Evolutionary conservation across 2,113 vertebrate species (phyloP), one percentile per base, ranked within the genome.

Genomic region (Microtus oregoni): DNA sequence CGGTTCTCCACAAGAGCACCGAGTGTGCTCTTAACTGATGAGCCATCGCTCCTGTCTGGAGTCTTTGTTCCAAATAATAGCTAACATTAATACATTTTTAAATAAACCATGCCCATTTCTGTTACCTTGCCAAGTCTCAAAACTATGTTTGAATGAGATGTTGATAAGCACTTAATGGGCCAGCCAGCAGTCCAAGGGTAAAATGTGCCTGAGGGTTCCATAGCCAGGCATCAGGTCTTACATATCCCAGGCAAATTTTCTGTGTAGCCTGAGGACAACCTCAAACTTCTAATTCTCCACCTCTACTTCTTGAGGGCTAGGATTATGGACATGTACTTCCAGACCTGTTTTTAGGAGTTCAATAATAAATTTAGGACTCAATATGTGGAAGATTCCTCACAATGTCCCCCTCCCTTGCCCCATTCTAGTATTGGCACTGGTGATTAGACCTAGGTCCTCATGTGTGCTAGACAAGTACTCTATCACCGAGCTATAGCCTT

Each of bases 61-160:
- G 17, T 58, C 38, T 92, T 88, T 89, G 44, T 75, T 24, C 30
- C 55, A 79, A 19, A 65, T 52, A 17, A 26, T 85, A 58, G 83
- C 47, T 89, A 68, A 38, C 1, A 26, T 73, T 15, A 3, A 55
- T 77, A 13, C 86, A 30, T 38, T 87, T 95, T 90, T 50, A 28
- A 89, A 28, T 94, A 89, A 50, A 32, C 35, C 26, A 75, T 35
- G 68, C 77, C 61, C 35, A 75, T 91, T 91, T 94, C 82, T 9
- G n/a, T 93, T 86, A 14, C 87, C 68, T 87, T 94, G 78, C 41
- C 89, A 44, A 67, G 14, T 90, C 47, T 86, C 75, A 77, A 90
- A 92, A 86, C 32, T 82, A 73, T 61, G 88, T 77, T 47, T 81
- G 44, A 96, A 95, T n/a, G 67, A 24, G 24, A 41, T 90, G 44